These are phyloP conservation scores for Phymatocera aterrima DNA, from an alignment of 2,888 invertebrate genomes.

Conservation along the genomic window DNA sequence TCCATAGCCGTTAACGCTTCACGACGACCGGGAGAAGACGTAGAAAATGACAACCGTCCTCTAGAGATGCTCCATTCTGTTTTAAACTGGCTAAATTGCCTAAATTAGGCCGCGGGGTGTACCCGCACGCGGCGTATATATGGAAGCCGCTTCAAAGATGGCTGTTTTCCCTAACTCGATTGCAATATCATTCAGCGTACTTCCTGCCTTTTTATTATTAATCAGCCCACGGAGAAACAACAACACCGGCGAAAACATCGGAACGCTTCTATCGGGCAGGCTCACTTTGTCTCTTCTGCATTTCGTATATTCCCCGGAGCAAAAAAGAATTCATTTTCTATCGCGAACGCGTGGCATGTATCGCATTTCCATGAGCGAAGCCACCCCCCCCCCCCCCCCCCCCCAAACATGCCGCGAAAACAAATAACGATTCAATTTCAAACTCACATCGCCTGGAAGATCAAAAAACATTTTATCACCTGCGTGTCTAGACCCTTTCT, in stretches of 20 bases:
- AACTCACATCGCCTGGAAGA: background rate
- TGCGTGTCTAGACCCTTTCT: background rate
- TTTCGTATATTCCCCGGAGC: no score
- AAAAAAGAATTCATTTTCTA: no score
- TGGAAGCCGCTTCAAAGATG: constrained; percentile 27
- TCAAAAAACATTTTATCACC: background rate
- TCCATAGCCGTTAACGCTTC: constrained; percentile 33
- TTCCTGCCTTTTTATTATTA: no score
- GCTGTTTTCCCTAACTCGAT: constrained; percentile 58
- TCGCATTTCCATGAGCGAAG: no score
- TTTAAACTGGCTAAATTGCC: constrained; percentile 55
- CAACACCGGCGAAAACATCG: no score
- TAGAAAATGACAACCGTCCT: constrained; percentile 43
- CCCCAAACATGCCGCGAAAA: background rate
- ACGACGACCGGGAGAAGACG: constrained; percentile 42
- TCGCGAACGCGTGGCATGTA: no score
- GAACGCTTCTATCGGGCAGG: no score
- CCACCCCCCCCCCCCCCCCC: no score
- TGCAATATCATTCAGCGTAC: constrained; percentile 58
- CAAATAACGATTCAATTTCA: constrained; percentile 9
- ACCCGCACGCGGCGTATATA: constrained; percentile 47
- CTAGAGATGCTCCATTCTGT: constrained; percentile 46
- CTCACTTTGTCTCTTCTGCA: no score
- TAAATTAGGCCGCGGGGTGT: constrained; percentile 56
- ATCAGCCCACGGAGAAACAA: no score